These are phyloP conservation scores for Scolopax mira DNA, from an alignment of 2,113 vertebrate species.

Conservation along the genomic window DNA sequence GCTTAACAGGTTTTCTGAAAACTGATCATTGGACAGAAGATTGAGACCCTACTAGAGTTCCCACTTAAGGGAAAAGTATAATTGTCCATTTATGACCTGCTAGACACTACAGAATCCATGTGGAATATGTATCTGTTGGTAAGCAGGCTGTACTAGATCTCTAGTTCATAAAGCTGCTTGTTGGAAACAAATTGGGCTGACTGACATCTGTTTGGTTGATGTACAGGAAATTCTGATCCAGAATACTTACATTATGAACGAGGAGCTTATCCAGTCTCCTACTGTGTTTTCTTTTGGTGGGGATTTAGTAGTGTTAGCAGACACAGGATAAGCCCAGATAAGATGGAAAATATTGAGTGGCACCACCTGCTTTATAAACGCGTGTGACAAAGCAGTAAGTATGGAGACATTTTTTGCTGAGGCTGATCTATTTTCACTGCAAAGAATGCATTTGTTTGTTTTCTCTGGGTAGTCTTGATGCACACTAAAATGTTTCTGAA, in stretches of 20 bases:
- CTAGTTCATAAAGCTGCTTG: background rate
- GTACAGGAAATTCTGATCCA: background rate
- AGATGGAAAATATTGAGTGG: background rate
- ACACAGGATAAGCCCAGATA: background rate
- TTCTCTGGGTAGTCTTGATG: conserved; percentile 4
- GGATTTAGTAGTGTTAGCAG: background rate
- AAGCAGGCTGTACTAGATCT: background rate
- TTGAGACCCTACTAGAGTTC: background rate
- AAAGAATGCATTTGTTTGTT: background rate
- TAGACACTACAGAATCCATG: background rate
- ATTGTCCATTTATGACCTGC: background rate
- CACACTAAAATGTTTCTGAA: conserved; percentile 22
- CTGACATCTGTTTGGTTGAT: background rate
- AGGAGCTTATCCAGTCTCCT: background rate
- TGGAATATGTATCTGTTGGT: accelerated
- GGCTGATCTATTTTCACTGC: background rate
- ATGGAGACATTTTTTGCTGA: background rate
- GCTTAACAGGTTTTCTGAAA: background rate
- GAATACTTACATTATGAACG: background rate
- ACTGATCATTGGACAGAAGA: background rate
- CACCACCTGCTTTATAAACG: background rate
- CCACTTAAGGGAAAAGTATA: background rate
- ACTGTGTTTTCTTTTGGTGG: background rate
- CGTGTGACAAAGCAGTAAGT: background rate
- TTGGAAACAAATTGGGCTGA: background rate